A percentile compares a stretch with the other conserved stretches of the same genome.
These are phyloP conservation scores for Panthera uncia DNA, from an alignment of 2,113 vertebrate genomes.

Conservation along the genomic window DNA sequence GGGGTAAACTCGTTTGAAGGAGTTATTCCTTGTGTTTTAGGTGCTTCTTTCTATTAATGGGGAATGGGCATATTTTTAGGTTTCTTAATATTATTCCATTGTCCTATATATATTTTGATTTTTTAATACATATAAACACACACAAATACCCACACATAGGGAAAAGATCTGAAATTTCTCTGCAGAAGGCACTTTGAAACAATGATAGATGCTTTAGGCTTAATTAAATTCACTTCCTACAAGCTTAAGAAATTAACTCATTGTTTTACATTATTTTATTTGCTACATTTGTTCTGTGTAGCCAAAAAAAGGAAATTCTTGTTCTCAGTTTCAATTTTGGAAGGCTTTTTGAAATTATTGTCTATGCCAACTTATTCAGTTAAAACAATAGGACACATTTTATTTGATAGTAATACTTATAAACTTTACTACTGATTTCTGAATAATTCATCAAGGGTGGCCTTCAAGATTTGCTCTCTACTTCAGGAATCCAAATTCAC, in stretches of 20 bases:
- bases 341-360: not conserved
- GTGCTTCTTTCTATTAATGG: slow-evolving; percentile 24
- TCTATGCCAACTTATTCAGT: not conserved
- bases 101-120: not conserved
- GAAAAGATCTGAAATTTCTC: not conserved
- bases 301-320: not conserved
- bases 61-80: not conserved
- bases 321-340: not conserved
- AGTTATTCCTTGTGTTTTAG: not conserved
- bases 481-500: not conserved
- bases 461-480: not conserved
- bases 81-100: not conserved
- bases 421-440: slow-evolving; percentile 26
- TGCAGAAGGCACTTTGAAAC: not conserved
- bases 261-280: slow-evolving; percentile 19
- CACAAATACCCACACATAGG: not conserved
- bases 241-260: not conserved
- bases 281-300: not conserved
- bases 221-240: not conserved
- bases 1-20: not conserved
- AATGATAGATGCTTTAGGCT: not conserved
- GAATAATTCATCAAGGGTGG: not conserved
- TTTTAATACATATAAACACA: not conserved
- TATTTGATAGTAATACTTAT: not conserved
- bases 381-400: not conserved